phyloP scores from a whole-genome alignment of 2,888 invertebrate species.

The Lasioglossum zephyrum region DNA sequence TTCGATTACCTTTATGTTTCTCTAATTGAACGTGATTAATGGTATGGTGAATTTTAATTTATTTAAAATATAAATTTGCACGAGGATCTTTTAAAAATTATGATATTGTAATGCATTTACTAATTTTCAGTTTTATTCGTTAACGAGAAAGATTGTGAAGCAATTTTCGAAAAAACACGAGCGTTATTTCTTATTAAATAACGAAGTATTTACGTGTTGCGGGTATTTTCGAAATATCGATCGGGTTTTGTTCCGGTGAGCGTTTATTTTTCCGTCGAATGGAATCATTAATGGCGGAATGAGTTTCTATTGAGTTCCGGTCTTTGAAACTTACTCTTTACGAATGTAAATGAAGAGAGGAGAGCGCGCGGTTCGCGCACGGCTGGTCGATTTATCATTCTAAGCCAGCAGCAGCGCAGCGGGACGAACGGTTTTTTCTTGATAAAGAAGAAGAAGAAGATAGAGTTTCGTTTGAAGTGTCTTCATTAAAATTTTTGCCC shows the following conservation, averaged over 20 bases:
- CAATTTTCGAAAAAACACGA: no score
- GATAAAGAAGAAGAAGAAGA: background rate
- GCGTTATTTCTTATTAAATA: no score
- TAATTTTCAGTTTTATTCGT: no score
- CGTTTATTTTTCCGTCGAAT: background rate
- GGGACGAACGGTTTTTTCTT: background rate
- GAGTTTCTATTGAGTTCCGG: background rate
- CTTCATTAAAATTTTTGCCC: slow-evolving; percentile 6
- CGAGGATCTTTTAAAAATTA: no score
- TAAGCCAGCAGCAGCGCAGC: background rate
- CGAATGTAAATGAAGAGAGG: background rate
- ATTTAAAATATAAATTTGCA: no score
- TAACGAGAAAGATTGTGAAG: no score
- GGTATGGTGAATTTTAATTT: no score
- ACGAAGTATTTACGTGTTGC: no score
- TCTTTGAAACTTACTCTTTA: slow-evolving; percentile 1
- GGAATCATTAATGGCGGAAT: background rate
- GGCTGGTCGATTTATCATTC: slow-evolving; percentile 7
- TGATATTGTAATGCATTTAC: no score
- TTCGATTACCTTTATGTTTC: no score
- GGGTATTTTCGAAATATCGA: background rate
- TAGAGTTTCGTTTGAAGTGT: background rate
- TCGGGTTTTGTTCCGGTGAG: background rate
- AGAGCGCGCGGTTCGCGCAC: background rate
- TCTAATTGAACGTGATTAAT: no score